Percentiles rank a stretch among this genome's conserved stretches.
Evolutionary conservation across 2,888 invertebrate genomes (phyloP).

Genomic region (Nipponacmea schrenckii): DNA sequence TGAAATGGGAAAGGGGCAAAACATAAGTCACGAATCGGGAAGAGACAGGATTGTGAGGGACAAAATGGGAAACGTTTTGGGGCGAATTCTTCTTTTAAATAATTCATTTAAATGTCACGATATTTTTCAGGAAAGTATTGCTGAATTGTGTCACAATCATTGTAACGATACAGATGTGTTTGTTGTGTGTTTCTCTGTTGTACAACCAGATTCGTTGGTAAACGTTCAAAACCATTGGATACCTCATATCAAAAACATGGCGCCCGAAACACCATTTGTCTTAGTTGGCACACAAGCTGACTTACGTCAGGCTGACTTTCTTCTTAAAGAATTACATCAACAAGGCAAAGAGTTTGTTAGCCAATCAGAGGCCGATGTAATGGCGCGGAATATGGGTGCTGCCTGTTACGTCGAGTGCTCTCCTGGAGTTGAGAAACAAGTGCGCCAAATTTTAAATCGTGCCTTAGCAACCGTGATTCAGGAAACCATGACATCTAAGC

Average conservation of each 20-base stretch:
- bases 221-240: conserved; percentile 51
- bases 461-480: conserved; percentile 52
- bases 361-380: conserved; percentile 35
- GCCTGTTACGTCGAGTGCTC: conserved; percentile 55
- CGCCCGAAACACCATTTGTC: conserved; percentile 49
- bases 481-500: conserved; percentile 11
- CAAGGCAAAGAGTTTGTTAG: conserved; percentile 42
- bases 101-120: too few species aligned
- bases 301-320: conserved; percentile 42
- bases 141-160: conserved; percentile 37
- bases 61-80: too few species aligned
- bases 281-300: conserved; percentile 54
- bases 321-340: conserved; percentile 34
- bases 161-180: conserved; percentile 51
- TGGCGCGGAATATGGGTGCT: conserved; percentile 45
- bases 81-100: too few species aligned
- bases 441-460: conserved; percentile 47
- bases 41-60: too few species aligned
- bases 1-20: too few species aligned
- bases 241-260: conserved; percentile 44
- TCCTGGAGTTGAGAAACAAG: conserved; percentile 48
- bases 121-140: conserved; percentile 41
- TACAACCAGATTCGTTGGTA: conserved; percentile 45
- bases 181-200: conserved; percentile 55
- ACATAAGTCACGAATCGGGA: background rate